Conservation (phyloP, 1,140 invertebrate genomes). For the Drosophila parvula region DNA sequence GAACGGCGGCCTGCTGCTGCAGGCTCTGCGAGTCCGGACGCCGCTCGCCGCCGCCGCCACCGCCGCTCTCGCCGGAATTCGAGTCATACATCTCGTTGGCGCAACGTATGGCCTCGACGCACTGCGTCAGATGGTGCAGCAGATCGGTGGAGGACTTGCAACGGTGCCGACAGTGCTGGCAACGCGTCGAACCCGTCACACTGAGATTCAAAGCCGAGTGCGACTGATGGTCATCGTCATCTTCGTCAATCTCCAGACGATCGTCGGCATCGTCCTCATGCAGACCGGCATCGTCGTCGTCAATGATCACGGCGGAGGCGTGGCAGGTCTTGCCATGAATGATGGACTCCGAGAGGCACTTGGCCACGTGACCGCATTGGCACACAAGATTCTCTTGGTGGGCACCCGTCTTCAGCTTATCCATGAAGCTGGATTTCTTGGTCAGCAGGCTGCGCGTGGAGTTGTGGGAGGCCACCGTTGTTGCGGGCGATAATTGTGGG, state of each 20-base stretch:
- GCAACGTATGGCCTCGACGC: conserved; percentile 85
- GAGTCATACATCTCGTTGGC: conserved; percentile 83
- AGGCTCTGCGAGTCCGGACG: conserved; percentile 47
- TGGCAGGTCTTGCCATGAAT: conserved; percentile 89
- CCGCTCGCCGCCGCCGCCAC: conserved; percentile 49
- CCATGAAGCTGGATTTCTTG: conserved; percentile 89
- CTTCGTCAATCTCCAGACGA: conserved; percentile 72
- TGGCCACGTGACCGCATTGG: conserved; percentile 91
- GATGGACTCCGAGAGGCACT: conserved; percentile 92
- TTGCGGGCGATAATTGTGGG: conserved; percentile 81
- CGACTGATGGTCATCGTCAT: conserved; percentile 73
- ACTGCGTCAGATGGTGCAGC: conserved; percentile 89
- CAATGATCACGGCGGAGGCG: conserved; percentile 66
- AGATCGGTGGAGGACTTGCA: conserved; percentile 93
- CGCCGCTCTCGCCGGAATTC: conserved; percentile 73
- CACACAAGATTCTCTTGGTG: conserved; percentile 88
- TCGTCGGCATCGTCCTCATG: conserved; percentile 75
- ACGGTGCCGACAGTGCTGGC: conserved; percentile 92
- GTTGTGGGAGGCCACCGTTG: conserved; percentile 75
- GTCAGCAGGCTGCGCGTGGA: conserved; percentile 81
- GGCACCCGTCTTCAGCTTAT: conserved; percentile 89
- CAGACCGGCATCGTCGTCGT: conserved; percentile 84
- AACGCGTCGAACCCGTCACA: conserved; percentile 88
- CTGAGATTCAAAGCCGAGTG: conserved; percentile 80
- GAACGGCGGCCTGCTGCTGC: conserved; percentile 70